Evolutionary conservation across 1,140 invertebrate species (phyloP).

Genomic region (Trachymyrmex cornetzi): DNA sequence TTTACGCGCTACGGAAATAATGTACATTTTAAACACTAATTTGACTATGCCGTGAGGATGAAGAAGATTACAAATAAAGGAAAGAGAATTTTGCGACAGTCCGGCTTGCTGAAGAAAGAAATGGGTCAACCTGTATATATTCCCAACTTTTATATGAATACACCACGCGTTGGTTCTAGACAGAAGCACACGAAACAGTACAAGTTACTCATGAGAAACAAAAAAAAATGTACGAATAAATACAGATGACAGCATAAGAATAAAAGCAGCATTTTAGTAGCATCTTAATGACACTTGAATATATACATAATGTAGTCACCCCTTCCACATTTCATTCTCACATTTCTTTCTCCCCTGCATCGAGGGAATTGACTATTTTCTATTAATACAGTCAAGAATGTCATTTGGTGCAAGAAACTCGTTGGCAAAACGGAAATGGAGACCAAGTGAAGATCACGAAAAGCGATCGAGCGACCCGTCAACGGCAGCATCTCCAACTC

Average conservation of each 20-base stretch:
- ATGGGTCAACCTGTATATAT: constrained; percentile 75
- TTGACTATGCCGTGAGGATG: constrained; percentile 41
- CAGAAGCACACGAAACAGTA: constrained; percentile 70
- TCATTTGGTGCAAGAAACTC: constrained; percentile 51
- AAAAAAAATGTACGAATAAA: constrained; percentile 40
- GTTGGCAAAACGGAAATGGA: constrained; percentile 66
- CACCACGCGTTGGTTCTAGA: constrained; percentile 59
- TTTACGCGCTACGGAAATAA: constrained; percentile 20
- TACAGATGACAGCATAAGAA: background rate
- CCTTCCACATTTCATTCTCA: background rate
- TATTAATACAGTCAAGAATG: constrained; percentile 23
- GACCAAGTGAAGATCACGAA: constrained; percentile 47
- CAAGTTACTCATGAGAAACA: constrained; percentile 53
- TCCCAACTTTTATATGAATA: constrained; percentile 79
- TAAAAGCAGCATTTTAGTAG: background rate
- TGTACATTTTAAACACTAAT: constrained; percentile 51
- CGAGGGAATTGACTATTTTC: constrained; percentile 53
- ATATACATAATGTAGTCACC: background rate
- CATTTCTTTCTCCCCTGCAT: constrained; percentile 11
- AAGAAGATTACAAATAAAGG: constrained; percentile 45
- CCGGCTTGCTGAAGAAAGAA: constrained; percentile 56
- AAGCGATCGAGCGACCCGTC: constrained; percentile 69
- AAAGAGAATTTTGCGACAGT: constrained; percentile 13
- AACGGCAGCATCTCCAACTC: constrained; percentile 60
- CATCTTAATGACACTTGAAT: background rate